Evolutionary conservation across 2,888 invertebrate species (phyloP).

Genomic region (Strigamia transsilvanica): DNA sequence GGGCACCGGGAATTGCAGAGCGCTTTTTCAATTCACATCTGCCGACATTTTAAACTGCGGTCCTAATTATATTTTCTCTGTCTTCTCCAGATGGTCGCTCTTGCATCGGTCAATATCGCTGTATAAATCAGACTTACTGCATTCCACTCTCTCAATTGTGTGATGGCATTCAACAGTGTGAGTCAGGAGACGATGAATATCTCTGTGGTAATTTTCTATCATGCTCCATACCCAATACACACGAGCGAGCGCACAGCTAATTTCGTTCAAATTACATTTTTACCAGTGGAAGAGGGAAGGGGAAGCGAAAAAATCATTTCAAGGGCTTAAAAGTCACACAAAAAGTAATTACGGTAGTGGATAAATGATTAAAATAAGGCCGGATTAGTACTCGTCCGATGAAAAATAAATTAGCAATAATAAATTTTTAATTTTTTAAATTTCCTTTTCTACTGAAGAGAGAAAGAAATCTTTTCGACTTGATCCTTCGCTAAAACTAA

Average conservation of each 20-base stretch:
- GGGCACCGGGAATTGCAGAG: no score
- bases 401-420: no score
- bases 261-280: not conserved
- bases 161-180: conserved; percentile 60
- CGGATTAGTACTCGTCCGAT: no score
- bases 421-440: no score
- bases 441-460: no score
- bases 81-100: conserved; percentile 55
- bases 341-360: no score
- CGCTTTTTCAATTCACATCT: not conserved
- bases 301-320: no score
- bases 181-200: conserved; percentile 60
- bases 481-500: no score
- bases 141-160: conserved; percentile 59
- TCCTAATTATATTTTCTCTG: not conserved
- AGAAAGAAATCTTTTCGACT: no score
- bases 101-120: conserved; percentile 60
- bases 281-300: no score
- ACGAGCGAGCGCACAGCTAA: not conserved
- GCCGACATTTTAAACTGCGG: not conserved
- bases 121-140: conserved; percentile 59
- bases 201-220: conserved; percentile 58
- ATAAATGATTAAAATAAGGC: no score
- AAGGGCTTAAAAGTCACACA: no score
- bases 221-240: not conserved